Evolutionary conservation across 2,113 vertebrate species (phyloP).

Genomic region (Megaptera novaeangliae): DNA sequence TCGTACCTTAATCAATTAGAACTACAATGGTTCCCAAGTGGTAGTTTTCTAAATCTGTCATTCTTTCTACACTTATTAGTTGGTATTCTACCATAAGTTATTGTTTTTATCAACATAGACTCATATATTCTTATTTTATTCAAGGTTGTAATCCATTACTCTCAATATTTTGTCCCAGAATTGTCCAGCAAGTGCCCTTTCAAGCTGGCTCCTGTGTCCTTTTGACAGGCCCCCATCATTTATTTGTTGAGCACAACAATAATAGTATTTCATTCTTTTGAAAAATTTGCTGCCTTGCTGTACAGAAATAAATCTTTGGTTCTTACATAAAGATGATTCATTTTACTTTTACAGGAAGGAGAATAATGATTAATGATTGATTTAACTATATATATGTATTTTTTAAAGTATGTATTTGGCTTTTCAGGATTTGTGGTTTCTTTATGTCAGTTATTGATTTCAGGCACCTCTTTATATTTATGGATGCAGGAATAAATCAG

Average conservation of each 20-base stretch:
- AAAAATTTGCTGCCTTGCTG: background rate
- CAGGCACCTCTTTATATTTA: background rate
- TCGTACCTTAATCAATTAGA: background rate
- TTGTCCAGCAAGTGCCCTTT: background rate
- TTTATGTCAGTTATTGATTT: constrained; percentile 11
- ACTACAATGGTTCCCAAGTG: background rate
- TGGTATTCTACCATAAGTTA: background rate
- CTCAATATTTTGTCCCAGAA: background rate
- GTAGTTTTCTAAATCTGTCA: background rate
- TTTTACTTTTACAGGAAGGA: background rate
- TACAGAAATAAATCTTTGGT: background rate
- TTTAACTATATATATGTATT: background rate
- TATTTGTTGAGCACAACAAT: background rate
- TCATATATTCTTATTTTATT: background rate
- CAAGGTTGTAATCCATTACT: background rate
- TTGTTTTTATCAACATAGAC: background rate
- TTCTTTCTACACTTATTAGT: background rate
- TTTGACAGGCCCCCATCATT: background rate
- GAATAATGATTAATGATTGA: background rate
- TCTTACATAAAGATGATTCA: background rate
- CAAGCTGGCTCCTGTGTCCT: background rate
- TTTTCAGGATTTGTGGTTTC: background rate
- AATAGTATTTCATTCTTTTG: background rate
- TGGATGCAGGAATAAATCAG: background rate
- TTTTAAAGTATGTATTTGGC: background rate